Evolutionary conservation across 2,888 invertebrate species (phyloP).

Genomic region (Clusia tigrina): DNA sequence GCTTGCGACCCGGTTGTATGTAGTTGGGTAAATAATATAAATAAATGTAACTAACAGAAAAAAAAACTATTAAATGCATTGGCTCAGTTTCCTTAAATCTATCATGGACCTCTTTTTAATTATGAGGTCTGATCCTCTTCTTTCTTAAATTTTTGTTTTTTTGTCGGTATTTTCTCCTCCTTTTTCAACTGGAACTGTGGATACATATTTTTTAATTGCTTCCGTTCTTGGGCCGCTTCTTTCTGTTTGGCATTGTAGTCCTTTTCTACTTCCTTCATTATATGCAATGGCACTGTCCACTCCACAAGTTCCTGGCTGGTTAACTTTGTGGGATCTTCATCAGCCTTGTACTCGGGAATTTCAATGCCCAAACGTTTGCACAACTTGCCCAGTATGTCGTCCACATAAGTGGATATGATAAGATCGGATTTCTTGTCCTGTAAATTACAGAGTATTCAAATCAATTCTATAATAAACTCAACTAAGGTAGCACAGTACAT

Average conservation of each 20-base stretch:
- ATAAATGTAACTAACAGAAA: too few relatives aligned
- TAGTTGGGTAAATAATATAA: too few relatives aligned
- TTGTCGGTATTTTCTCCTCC: constrained; percentile 18
- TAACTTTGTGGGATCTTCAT: constrained; percentile 73
- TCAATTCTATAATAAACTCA: constrained; percentile 46
- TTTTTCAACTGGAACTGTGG: constrained; percentile 27
- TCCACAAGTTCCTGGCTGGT: constrained; percentile 63
- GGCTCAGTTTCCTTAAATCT: not conserved
- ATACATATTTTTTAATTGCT: constrained; percentile 33
- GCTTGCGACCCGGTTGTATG: too few relatives aligned
- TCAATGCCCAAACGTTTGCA: constrained; percentile 78
- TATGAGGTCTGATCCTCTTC: constrained; percentile 5
- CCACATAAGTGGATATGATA: constrained; percentile 88
- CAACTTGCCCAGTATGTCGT: constrained; percentile 78
- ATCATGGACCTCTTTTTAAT: not conserved
- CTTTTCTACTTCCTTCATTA: constrained; percentile 71
- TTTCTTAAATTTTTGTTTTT: constrained; percentile 34
- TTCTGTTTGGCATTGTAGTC: constrained; percentile 66
- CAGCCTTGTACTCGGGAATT: constrained; percentile 75
- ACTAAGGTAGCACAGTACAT: constrained; percentile 70
- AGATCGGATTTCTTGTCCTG: constrained; percentile 92
- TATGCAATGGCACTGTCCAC: constrained; percentile 76
- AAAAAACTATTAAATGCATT: too few relatives aligned
- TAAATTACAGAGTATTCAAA: not conserved
- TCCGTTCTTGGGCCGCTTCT: constrained; percentile 43